Base-by-base conservation (phyloP, 2,888 invertebrate genomes). In the Hirtodrosophila confusa region DNA sequence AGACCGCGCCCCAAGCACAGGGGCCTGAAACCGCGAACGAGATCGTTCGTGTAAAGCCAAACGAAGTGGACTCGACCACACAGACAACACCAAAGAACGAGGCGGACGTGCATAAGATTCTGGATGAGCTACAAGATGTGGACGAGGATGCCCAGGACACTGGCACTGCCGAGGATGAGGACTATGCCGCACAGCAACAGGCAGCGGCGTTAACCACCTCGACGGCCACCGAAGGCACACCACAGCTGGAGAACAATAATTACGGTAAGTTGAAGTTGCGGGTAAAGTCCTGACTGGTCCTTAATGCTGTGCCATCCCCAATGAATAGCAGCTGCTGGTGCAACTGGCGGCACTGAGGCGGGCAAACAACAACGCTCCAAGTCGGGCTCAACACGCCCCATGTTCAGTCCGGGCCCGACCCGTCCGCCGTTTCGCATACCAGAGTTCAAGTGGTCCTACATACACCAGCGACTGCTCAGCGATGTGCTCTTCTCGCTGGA, bases 381-480 rank as follows among this genome's bases (percentile, higher is more conserved):
- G 92, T 92, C 93, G 50, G 93, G 93, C 74, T 95, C 95, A 85
- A 94, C 94, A 12, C 94, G 97, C 56, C 97, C 97, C 54, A 97
- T 98, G 96, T 98, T 98, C 92, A 97, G 97, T 85, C 97, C 98
- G 63, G 97, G 97, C 4, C 97, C 97, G 36, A 96, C 97, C 56
- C 94, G 97, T 82, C 98, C 98, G 23, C 98, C 99, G 3, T 99
- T 99, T 93, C 94, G 99, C 77, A 99, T 99, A 91, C 99, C 99
- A 24, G 99, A 99, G 93, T 99, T 99, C 93, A 96, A 98, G 87
- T 99, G 99, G 99, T 99, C 99, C 1, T 97, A 97, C 92, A 97
- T 99, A 78, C 99, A 99, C 92, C 98, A 99, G 92, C 94, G 98
- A 66, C 93, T 99, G 56, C 93, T 99, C 0, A 97, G 98, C 10